Conservation (phyloP, 1,140 invertebrate genomes). For the Neotoxoptera formosana region DNA sequence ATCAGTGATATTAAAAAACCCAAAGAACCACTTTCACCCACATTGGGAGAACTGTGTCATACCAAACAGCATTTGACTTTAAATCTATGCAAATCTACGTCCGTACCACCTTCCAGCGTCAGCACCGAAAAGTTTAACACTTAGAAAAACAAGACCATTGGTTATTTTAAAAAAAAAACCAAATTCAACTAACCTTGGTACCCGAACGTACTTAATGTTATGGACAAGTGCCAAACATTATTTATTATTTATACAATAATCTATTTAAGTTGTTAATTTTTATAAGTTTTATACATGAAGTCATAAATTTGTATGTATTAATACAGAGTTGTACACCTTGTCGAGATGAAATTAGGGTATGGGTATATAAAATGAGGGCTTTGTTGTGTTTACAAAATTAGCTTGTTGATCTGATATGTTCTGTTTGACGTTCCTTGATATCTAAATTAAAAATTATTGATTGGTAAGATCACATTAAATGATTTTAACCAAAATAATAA, state of each 20-base stretch:
- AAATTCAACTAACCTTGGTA: background rate
- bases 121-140: background rate
- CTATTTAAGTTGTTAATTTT: background rate
- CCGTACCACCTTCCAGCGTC: constrained; percentile 59
- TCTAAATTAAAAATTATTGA: constrained; percentile 5
- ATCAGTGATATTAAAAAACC: background rate
- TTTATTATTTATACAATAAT: constrained; percentile 26
- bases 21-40: constrained; percentile 54
- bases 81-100: constrained; percentile 69
- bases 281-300: background rate
- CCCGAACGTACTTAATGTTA: background rate
- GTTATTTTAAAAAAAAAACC: background rate
- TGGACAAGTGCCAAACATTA: constrained; percentile 38
- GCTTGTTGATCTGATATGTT: constrained; percentile 46
- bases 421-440: constrained; percentile 55
- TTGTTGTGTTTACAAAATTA: background rate
- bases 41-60: constrained; percentile 76
- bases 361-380: background rate
- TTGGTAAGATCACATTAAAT: background rate
- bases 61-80: constrained; percentile 76
- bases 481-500: constrained; percentile 34
- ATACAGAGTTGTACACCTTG: background rate
- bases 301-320: background rate
- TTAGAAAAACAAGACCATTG: background rate
- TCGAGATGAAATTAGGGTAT: background rate